phyloP scores from a whole-genome alignment of 2,797 vertebrate genomes.

The Tauraco hartlaubi region DNA sequence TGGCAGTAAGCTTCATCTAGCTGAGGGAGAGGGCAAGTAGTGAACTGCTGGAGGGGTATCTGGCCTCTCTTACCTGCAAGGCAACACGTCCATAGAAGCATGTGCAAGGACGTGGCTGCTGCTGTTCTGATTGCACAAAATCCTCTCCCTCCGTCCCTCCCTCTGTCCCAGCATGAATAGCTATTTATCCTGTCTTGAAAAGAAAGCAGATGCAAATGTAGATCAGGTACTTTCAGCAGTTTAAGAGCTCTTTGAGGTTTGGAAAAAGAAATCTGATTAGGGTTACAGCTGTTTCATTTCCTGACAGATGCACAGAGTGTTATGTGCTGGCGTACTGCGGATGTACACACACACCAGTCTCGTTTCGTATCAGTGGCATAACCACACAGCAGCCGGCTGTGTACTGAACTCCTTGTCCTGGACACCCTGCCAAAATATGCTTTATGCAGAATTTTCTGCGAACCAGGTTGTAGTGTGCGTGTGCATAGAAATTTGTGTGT shows the following conservation, averaged over 20 bases:
- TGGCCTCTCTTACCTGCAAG: not conserved
- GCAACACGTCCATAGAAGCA: not conserved
- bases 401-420: conserved; percentile 83
- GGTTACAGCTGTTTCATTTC: conserved; percentile 72
- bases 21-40: not conserved
- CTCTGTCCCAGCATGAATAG: not conserved
- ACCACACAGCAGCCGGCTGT: conserved; percentile 68
- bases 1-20: not conserved
- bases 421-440: conserved; percentile 79
- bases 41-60: not conserved
- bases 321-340: conserved; percentile 56
- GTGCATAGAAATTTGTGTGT: not conserved
- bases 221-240: conserved; percentile 62
- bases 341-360: conserved; percentile 67
- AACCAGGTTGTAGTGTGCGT: conserved; percentile 63
- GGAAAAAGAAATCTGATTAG: conserved; percentile 60
- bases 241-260: conserved; percentile 50
- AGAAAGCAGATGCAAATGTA: conserved; percentile 39
- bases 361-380: conserved; percentile 74
- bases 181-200: conserved; percentile 21
- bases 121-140: not conserved
- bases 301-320: conserved; percentile 65
- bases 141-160: not conserved
- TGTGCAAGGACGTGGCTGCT: not conserved
- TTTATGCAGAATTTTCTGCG: conserved; percentile 76